Base-by-base conservation (phyloP, 2,113 vertebrate genomes). In the Poicephalus gulielmi region DNA sequence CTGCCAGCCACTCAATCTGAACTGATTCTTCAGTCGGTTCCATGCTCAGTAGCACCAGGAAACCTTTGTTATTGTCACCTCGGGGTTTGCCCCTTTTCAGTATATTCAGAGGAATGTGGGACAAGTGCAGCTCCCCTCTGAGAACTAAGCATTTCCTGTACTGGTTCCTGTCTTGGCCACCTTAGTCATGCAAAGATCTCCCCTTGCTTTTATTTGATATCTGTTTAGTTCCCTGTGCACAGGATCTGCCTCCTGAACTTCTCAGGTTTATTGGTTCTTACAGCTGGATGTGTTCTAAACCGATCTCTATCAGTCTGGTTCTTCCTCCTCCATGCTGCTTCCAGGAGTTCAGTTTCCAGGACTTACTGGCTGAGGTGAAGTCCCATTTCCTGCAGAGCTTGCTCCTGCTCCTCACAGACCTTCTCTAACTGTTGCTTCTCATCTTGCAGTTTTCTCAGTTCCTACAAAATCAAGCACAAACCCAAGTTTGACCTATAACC, bases 331-430 rank as follows among this genome's bases (percentile, higher is more conserved):
- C 33, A 47, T 0, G 0, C 15, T 68, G 23, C 31, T 49, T 22
- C 27, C 2, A 90, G 55, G 22, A 84, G 85, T 31, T 80, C 41
- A 14, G 20, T 10, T 19, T 64, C 70, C 41, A 69, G 52, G 63
- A 91, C 98, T 98, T 97, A 99, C 99, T 99, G 99, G 98, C 99
- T 99, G 88, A 99, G 99, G 88, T 99, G 99, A 68, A 98, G 98
- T 10, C 99, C 99, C 99, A 99, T 99, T 97, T 99, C 99, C 95
- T 99, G 99, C 30, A 99, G 98, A 37, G 99, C 99, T 94, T 99
- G 99, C 49, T 99, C 99, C 92, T 99, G 99, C 77, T 99, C 99
- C 46, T 98, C 98, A 75, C 97, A 99, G 17, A 94, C 98, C 96
- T 99, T 99, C 95, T 98, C 99, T 41, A 99, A 95, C 92, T 99